Percentiles rank a stretch among this genome's conserved stretches.
Evolutionary conservation across 1,140 invertebrate genomes (phyloP).

Genomic region (Bradynema listronoti): DNA sequence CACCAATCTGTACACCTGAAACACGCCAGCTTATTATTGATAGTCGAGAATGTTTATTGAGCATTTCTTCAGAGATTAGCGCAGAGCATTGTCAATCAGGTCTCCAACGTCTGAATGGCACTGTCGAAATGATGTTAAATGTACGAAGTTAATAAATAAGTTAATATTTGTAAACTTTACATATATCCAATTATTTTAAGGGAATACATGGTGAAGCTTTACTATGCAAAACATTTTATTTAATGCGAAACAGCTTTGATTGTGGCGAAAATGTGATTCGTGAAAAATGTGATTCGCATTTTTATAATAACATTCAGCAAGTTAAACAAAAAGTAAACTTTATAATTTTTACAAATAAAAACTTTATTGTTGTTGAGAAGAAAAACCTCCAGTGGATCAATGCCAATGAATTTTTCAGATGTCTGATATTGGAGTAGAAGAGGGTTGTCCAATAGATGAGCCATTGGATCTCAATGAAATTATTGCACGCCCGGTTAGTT

Average conservation of each 20-base stretch:
- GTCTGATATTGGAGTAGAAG: slow-evolving; percentile 46
- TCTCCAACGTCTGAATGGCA: slow-evolving; percentile 36
- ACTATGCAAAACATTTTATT: slow-evolving; percentile 53
- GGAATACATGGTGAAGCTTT: slow-evolving; percentile 55
- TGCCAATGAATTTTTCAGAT: slow-evolving; percentile 36
- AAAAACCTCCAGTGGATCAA: slow-evolving; percentile 11
- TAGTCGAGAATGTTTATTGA: slow-evolving; percentile 34
- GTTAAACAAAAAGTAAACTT: slow-evolving; percentile 42
- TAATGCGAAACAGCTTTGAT: slow-evolving; percentile 41
- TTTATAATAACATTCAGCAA: slow-evolving; percentile 30
- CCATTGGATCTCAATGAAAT: slow-evolving; percentile 46
- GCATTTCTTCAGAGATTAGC: slow-evolving; percentile 24
- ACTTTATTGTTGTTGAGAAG: too few species aligned
- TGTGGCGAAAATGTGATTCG: slow-evolving; percentile 46
- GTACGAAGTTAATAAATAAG: background rate
- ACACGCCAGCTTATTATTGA: slow-evolving; percentile 32
- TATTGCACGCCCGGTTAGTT: slow-evolving; percentile 37
- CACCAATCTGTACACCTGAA: slow-evolving; percentile 49
- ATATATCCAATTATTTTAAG: slow-evolving; percentile 24
- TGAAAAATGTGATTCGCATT: slow-evolving; percentile 31
- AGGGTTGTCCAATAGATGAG: slow-evolving; percentile 47
- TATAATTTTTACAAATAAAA: too few species aligned
- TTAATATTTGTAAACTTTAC: slow-evolving; percentile 10
- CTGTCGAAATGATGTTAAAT: slow-evolving; percentile 38
- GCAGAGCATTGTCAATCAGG: slow-evolving; percentile 45